phyloP scores from a whole-genome alignment of 1,140 invertebrate species.

The Venturia canescens region DNA sequence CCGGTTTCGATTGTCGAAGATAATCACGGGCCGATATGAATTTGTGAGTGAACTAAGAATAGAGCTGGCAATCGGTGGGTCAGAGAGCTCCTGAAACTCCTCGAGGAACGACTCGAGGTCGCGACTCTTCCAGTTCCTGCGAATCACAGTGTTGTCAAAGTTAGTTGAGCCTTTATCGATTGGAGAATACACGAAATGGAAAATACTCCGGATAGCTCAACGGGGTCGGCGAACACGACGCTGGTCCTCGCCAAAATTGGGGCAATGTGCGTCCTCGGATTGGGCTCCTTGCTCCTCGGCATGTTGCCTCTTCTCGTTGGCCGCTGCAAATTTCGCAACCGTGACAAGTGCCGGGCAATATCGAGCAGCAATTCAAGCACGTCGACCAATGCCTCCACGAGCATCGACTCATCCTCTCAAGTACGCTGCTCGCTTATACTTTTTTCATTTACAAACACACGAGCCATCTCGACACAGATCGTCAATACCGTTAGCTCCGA shows the following conservation, averaged over 20 bases:
- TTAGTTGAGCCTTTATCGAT: neutral
- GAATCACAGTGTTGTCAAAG: neutral
- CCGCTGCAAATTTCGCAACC: constrained; percentile 66
- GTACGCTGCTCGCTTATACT: constrained; percentile 36
- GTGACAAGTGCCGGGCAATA: constrained; percentile 60
- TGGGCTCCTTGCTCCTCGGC: constrained; percentile 77
- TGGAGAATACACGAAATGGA: constrained; percentile 51
- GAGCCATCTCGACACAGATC: neutral
- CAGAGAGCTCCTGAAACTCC: neutral
- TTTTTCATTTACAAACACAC: neutral
- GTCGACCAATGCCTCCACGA: constrained; percentile 62
- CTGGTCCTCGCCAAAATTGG: constrained; percentile 76
- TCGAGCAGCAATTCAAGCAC: constrained; percentile 65
- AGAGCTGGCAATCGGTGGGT: neutral
- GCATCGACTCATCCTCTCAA: constrained; percentile 57
- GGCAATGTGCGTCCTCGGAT: constrained; percentile 78
- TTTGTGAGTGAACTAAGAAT: neutral
- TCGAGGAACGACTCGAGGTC: neutral
- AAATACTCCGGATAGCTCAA: constrained; percentile 43
- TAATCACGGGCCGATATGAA: neutral
- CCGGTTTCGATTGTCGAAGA: neutral
- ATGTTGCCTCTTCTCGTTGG: constrained; percentile 77
- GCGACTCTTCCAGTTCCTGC: neutral
- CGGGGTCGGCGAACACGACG: constrained; percentile 47
- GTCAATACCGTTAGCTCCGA: too few species aligned